Conservation (phyloP, 1,140 invertebrate species). For the Limonius californicus region DNA sequence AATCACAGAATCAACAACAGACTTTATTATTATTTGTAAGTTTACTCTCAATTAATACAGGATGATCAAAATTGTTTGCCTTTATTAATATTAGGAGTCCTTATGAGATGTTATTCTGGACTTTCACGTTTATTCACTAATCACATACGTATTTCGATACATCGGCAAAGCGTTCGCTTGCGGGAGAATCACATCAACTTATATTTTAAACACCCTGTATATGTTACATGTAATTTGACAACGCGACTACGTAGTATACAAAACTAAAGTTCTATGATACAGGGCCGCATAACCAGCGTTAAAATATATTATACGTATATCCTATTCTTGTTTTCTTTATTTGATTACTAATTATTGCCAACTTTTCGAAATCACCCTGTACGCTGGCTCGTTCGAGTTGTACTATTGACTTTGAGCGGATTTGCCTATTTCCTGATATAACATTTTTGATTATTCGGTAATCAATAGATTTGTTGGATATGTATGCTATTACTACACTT, state of each 20-base stretch:
- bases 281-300: conserved; percentile 13
- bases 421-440: neutral
- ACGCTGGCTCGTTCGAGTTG: neutral
- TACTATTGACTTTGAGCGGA: neutral
- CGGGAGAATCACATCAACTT: too few species aligned
- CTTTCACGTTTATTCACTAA: neutral
- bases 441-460: neutral
- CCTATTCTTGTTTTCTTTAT: neutral
- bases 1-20: too few species aligned
- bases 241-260: conserved; percentile 5
- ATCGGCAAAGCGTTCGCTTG: too few species aligned
- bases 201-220: conserved; percentile 10
- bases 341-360: conserved; percentile 11
- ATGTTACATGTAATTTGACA: conserved; percentile 10
- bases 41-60: conserved; percentile 1
- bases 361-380: neutral
- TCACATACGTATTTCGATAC: too few species aligned
- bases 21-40: neutral
- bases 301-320: conserved; percentile 6
- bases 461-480: neutral
- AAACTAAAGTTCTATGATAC: conserved; percentile 11
- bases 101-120: neutral
- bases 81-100: neutral
- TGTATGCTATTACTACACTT: neutral
- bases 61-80: conserved; percentile 10